A percentile compares a stretch with the other conserved stretches of the same genome.
Evolutionary conservation across 2,888 invertebrate genomes (phyloP).

Genomic region (Calephelis perditalis): DNA sequence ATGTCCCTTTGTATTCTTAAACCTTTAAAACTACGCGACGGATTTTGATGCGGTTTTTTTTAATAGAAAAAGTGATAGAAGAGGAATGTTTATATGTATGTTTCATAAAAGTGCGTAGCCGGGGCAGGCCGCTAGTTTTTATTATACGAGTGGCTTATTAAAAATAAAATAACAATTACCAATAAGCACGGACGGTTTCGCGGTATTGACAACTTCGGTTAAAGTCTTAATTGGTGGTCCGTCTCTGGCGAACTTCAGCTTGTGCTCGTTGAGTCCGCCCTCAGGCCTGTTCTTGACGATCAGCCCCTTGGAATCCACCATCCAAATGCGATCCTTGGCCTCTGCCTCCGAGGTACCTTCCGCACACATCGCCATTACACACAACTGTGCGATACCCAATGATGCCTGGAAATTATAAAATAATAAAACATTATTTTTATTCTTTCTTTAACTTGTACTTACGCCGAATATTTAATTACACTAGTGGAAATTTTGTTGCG

Average conservation of each 20-base stretch:
- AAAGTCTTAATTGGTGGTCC: slow-evolving; percentile 87
- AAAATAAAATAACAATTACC: slow-evolving; percentile 67
- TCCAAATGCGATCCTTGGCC: slow-evolving; percentile 91
- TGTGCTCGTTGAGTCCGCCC: slow-evolving; percentile 89
- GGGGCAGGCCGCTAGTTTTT: too few species aligned
- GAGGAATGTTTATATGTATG: too few species aligned
- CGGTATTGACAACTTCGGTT: slow-evolving; percentile 85
- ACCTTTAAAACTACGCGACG: too few species aligned
- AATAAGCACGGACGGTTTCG: slow-evolving; percentile 94
- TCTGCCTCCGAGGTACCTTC: slow-evolving; percentile 88
- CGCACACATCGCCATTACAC: slow-evolving; percentile 93
- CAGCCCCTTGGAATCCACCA: slow-evolving; percentile 97
- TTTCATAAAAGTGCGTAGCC: too few species aligned
- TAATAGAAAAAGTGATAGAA: too few species aligned
- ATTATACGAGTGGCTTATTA: too few species aligned
- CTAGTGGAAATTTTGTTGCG: too few species aligned
- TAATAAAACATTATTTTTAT: too few species aligned
- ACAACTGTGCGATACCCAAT: slow-evolving; percentile 94
- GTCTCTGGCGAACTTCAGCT: slow-evolving; percentile 88
- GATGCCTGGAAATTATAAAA: slow-evolving; percentile 81
- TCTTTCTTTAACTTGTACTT: too few species aligned
- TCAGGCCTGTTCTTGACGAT: slow-evolving; percentile 91
- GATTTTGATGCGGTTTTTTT: too few species aligned
- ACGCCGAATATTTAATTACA: too few species aligned
- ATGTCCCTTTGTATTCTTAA: too few species aligned